These are phyloP conservation scores for Drosophila malerkotliana DNA, from an alignment of 1,140 invertebrate genomes.

Conservation along the genomic window DNA sequence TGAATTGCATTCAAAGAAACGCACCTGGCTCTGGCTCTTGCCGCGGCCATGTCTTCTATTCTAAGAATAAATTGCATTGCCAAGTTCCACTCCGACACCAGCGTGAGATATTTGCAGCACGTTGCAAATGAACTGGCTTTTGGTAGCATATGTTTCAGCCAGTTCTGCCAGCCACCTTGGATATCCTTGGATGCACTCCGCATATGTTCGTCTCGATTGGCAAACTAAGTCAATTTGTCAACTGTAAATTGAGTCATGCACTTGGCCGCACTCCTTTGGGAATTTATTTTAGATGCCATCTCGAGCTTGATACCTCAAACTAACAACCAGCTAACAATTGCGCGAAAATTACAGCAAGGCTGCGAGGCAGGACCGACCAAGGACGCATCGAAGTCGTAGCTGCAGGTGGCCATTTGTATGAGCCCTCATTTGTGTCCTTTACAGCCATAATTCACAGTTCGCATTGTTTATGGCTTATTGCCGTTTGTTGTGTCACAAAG, in stretches of 20 bases:
- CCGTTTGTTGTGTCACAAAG: constrained; percentile 76
- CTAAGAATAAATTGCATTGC: constrained; percentile 53
- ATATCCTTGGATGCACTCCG: constrained; percentile 35
- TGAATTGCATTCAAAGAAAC: constrained; percentile 68
- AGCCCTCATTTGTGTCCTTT: constrained; percentile 28
- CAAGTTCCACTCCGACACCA: background rate
- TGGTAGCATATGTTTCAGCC: constrained; percentile 52
- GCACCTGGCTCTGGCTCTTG: constrained; percentile 51
- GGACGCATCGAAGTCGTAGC: constrained; percentile 13
- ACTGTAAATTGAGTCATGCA: constrained; percentile 70
- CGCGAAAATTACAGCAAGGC: constrained; percentile 45
- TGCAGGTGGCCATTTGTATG: constrained; percentile 16
- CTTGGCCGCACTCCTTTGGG: constrained; percentile 34
- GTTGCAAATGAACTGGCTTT: constrained; percentile 45
- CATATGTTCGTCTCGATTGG: constrained; percentile 70
- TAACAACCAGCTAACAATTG: constrained; percentile 47
- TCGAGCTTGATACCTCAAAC: constrained; percentile 9
- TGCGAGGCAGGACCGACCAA: constrained; percentile 26
- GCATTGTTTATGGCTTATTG: constrained; percentile 63
- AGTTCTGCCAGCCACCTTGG: constrained; percentile 6
- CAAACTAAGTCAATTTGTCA: constrained; percentile 50
- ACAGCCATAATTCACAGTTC: constrained; percentile 45
- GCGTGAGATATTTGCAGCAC: constrained; percentile 29
- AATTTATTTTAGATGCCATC: constrained; percentile 15
- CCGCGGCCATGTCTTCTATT: constrained; percentile 32